Conservation (phyloP, 2,113 vertebrate genomes). For the Thamnophis sirtalis region DNA sequence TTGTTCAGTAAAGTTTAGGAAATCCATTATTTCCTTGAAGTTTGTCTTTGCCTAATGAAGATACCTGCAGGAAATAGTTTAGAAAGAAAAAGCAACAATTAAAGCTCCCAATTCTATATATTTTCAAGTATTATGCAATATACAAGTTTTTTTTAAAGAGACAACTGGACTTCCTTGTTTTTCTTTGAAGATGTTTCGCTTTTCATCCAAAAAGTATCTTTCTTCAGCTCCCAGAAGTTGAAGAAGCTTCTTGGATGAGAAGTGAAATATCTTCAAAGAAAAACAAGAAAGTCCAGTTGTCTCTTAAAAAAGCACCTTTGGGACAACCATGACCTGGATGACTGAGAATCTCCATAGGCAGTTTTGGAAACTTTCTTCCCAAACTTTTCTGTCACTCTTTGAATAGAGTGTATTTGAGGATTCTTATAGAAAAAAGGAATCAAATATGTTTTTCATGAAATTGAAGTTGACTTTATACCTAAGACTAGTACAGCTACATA, state of each 20-base stretch:
- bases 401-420: background rate
- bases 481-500: background rate
- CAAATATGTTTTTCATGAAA: background rate
- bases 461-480: background rate
- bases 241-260: no score
- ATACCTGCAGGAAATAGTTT: conserved; percentile 64
- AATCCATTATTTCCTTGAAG: conserved; percentile 81
- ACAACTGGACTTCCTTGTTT: no score
- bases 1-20: conserved; percentile 81
- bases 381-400: background rate
- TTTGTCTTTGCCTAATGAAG: conserved; percentile 32
- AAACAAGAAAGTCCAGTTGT: no score
- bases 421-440: background rate
- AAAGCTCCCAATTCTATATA: background rate
- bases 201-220: no score
- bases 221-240: no score
- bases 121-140: background rate
- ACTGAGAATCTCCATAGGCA: no score
- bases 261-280: no score
- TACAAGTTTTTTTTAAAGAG: background rate
- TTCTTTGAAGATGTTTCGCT: no score
- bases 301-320: no score
- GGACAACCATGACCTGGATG: no score
- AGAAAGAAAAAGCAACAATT: conserved; percentile 4
- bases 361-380: background rate